A percentile compares a stretch with the other conserved stretches of the same genome.
Evolutionary conservation across 2,888 invertebrate species (phyloP).

Genomic region (Agrotis exclamationis): DNA sequence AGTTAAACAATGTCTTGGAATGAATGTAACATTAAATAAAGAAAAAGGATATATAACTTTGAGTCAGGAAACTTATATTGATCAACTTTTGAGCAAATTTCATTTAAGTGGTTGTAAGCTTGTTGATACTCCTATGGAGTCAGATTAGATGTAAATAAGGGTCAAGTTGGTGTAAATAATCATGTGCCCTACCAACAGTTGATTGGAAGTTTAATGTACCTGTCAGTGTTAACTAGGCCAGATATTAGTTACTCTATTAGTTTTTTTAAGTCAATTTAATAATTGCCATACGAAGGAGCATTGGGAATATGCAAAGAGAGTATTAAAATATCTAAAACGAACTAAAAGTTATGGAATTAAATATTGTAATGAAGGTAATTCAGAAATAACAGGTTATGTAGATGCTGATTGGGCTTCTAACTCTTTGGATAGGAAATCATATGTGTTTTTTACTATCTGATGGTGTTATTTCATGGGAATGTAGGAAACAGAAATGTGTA

Average conservation of each 20-base stretch:
- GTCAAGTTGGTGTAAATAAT: slow-evolving; percentile 11
- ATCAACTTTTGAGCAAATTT: slow-evolving; percentile 47
- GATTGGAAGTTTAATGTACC: slow-evolving; percentile 32
- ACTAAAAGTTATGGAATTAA: slow-evolving; percentile 45
- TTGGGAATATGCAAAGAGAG: slow-evolving; percentile 44
- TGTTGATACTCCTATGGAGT: slow-evolving; percentile 56
- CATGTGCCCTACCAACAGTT: slow-evolving; percentile 27
- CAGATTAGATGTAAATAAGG: slow-evolving; percentile 43
- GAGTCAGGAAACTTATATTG: slow-evolving; percentile 33
- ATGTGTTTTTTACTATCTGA: slow-evolving; percentile 51
- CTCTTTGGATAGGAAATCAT: slow-evolving; percentile 44
- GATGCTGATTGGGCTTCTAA: slow-evolving; percentile 58
- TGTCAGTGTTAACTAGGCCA: slow-evolving; percentile 34
- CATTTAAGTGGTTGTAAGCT: slow-evolving; percentile 51
- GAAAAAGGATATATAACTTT: slow-evolving; percentile 10
- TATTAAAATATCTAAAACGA: too few species aligned
- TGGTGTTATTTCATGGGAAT: slow-evolving; percentile 51
- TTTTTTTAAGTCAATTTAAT: slow-evolving; percentile 27
- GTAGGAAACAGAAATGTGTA: slow-evolving; percentile 50
- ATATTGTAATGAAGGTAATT: slow-evolving; percentile 41
- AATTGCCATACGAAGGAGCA: slow-evolving; percentile 22
- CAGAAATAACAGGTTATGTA: slow-evolving; percentile 46
- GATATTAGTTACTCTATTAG: slow-evolving; percentile 54
- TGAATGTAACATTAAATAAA: slow-evolving; percentile 16
- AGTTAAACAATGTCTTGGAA: not conserved